Conservation (phyloP, 2,113 vertebrate genomes). For the Hystrix cristata region DNA sequence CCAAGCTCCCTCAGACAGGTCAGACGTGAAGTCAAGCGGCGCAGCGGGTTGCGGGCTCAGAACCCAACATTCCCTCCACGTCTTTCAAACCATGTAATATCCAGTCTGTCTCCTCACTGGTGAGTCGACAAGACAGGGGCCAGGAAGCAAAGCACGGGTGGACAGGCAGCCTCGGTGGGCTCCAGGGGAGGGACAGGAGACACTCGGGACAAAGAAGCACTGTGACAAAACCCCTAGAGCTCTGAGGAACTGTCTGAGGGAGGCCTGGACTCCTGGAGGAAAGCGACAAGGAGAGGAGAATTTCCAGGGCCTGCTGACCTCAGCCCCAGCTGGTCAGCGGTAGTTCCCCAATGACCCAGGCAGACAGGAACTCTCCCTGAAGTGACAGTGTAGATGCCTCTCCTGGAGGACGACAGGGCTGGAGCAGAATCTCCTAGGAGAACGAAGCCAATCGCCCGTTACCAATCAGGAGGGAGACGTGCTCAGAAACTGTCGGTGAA, state of each 20-base stretch:
- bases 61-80: not conserved
- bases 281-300: not conserved
- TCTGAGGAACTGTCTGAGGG: not conserved
- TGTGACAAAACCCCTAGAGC: conserved; percentile 2
- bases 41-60: not conserved
- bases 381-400: not conserved
- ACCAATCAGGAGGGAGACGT: not conserved
- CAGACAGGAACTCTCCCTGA: not conserved
- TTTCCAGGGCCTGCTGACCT: conserved; percentile 57
- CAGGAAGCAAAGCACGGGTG: not conserved
- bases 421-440: not conserved
- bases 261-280: not conserved
- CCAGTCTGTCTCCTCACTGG: not conserved
- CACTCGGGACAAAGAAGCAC: not conserved
- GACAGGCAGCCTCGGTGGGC: not conserved
- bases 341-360: not conserved
- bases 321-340: not conserved
- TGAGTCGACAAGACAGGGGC: not conserved
- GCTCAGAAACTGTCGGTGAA: not conserved
- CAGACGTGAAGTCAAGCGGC: not conserved
- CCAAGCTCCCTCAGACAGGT: not conserved
- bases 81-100: not conserved
- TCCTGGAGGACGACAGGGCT: conserved; percentile 36
- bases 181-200: not conserved
- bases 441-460: accelerated